These are phyloP conservation scores for Probosciger aterrimus DNA, from an alignment of 2,113 vertebrate genomes.

Conservation along the genomic window DNA sequence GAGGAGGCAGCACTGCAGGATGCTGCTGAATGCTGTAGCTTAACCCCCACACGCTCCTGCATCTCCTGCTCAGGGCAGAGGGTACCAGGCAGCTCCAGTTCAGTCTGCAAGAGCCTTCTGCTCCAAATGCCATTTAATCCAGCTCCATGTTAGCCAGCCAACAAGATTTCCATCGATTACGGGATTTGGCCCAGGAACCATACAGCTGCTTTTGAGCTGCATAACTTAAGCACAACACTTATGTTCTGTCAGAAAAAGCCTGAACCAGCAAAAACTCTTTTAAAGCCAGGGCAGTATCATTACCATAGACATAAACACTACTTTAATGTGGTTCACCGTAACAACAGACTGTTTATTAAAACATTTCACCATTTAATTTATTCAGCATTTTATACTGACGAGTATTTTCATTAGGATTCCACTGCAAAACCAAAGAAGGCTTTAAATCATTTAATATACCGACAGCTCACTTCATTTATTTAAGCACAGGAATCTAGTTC, in stretches of 20 bases:
- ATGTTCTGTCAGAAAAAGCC: background rate
- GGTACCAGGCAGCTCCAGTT: background rate
- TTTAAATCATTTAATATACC: constrained; percentile 63
- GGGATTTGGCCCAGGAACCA: background rate
- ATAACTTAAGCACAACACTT: background rate
- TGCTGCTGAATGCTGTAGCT: background rate
- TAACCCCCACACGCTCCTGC: fast-evolving
- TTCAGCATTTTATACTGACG: constrained; percentile 42
- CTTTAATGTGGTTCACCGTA: constrained; percentile 28
- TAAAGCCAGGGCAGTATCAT: constrained; percentile 18
- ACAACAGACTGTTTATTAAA: constrained; percentile 45
- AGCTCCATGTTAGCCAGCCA: background rate
- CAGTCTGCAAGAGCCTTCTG: background rate
- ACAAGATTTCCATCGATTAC: background rate
- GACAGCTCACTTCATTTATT: constrained; percentile 59
- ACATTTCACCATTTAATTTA: constrained; percentile 59
- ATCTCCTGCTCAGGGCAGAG: background rate
- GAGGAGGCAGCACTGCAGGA: background rate
- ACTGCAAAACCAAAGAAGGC: constrained; percentile 29
- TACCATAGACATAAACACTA: constrained; percentile 27
- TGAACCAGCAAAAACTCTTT: constrained; percentile 22
- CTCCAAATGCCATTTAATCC: background rate
- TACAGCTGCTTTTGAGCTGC: background rate
- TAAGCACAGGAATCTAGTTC: constrained; percentile 47
- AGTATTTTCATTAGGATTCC: constrained; percentile 61